Conservation (phyloP, 2,888 invertebrate species). For the Drosophila subsilvestris region DNA sequence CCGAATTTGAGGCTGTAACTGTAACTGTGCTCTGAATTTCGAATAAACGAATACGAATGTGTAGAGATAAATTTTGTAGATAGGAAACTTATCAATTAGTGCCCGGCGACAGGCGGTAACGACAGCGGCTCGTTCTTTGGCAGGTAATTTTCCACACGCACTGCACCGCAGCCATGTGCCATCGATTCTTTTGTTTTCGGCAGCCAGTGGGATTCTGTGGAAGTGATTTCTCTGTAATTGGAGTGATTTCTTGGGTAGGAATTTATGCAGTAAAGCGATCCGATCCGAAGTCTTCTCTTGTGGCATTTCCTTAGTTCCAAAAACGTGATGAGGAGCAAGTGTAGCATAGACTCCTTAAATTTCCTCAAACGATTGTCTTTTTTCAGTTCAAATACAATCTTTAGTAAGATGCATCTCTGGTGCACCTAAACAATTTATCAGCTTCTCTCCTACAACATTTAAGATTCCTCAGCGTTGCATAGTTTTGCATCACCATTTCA, state of each 20-base stretch:
- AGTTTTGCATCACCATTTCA: not conserved
- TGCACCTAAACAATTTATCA: too few species aligned
- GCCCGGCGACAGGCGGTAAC: slow-evolving; percentile 29
- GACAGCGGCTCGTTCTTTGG: slow-evolving; percentile 39
- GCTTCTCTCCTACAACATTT: too few species aligned
- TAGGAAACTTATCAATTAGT: slow-evolving; percentile 64
- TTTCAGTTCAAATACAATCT: too few species aligned
- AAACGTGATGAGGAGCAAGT: not conserved
- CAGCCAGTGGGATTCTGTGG: not conserved
- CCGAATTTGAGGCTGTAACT: not conserved
- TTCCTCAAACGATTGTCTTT: too few species aligned
- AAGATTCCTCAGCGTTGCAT: too few species aligned
- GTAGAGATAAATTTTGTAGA: slow-evolving; percentile 11
- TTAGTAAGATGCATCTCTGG: too few species aligned
- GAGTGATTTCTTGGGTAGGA: not conserved
- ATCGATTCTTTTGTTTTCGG: slow-evolving; percentile 1
- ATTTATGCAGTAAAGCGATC: not conserved
- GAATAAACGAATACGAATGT: slow-evolving; percentile 5
- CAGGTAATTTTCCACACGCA: slow-evolving; percentile 64
- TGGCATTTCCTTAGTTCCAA: not conserved
- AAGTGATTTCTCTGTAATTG: not conserved
- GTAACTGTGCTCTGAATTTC: not conserved
- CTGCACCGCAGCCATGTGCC: slow-evolving; percentile 35
- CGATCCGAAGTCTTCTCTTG: not conserved
- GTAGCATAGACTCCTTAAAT: too few species aligned